phyloP scores from a whole-genome alignment of 2,797 vertebrate species.

The Catamblyrhynchus diadema region DNA sequence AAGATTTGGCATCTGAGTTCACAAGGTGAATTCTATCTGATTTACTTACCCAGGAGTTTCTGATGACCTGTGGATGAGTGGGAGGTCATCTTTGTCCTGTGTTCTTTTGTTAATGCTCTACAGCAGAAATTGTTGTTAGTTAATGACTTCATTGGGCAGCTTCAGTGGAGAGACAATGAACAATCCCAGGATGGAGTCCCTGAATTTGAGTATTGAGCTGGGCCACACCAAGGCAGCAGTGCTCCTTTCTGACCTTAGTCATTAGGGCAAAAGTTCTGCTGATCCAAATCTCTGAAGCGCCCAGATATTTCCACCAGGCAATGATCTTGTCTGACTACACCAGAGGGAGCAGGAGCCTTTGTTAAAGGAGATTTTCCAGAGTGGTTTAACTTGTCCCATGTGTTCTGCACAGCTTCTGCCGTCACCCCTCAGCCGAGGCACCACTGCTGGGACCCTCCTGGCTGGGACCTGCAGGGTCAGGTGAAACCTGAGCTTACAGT shows the following conservation, averaged over 20 bases:
- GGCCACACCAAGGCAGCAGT: background rate
- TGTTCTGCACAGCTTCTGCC: background rate
- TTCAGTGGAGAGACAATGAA: background rate
- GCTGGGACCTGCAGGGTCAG: background rate
- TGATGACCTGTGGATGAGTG: background rate
- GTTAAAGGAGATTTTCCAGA: background rate
- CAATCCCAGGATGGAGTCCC: background rate
- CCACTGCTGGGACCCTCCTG: background rate
- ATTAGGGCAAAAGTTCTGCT: background rate
- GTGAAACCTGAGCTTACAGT: background rate
- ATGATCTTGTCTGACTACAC: background rate
- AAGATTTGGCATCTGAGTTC: background rate
- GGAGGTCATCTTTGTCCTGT: background rate
- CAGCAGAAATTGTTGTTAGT: background rate
- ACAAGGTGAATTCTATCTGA: background rate
- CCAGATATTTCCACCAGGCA: background rate
- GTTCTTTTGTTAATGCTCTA: background rate
- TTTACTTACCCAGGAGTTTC: background rate
- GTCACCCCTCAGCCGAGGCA: background rate
- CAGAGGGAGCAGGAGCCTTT: background rate
- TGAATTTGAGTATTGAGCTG: background rate
- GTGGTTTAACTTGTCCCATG: background rate
- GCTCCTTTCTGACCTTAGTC: background rate
- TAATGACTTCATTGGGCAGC: background rate
- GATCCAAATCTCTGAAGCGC: background rate